phyloP scores from a whole-genome alignment of 2,113 vertebrate species.

The Tragelaphus buxtoni region DNA sequence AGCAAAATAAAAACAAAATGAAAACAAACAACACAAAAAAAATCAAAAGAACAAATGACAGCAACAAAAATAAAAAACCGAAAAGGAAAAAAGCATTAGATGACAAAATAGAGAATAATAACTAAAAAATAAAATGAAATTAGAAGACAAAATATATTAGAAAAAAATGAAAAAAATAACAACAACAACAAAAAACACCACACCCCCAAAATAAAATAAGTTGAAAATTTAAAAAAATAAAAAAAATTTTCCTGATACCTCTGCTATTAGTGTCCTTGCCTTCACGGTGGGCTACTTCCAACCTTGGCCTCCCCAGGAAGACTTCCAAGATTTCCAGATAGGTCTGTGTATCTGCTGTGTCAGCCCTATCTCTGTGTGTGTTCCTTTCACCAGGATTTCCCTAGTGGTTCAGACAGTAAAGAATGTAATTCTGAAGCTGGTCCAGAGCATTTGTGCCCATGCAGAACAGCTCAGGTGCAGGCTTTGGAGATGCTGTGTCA shows the following conservation, averaged over 20 bases:
- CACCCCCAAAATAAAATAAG: background rate
- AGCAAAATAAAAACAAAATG: background rate
- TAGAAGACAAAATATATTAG: background rate
- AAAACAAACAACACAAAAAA: background rate
- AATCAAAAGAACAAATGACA: background rate
- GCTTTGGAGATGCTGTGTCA: background rate
- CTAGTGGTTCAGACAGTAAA: background rate
- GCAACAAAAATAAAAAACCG: background rate
- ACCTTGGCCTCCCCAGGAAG: background rate
- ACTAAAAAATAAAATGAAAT: background rate
- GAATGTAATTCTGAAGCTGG: background rate
- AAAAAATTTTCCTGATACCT: background rate
- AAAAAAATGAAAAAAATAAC: background rate
- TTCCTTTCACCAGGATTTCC: background rate
- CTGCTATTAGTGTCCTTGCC: no score
- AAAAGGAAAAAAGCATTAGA: background rate
- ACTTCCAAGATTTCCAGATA: background rate
- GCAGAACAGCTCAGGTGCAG: background rate
- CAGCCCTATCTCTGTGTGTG: background rate
- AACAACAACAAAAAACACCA: background rate
- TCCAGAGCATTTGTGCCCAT: background rate
- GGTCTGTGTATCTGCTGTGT: background rate
- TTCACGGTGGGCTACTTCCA: background rate
- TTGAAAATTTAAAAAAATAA: background rate
- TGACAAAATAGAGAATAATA: background rate